Evolutionary conservation across 2,797 vertebrate species (phyloP).

Genomic region (Chelon labrosus): DNA sequence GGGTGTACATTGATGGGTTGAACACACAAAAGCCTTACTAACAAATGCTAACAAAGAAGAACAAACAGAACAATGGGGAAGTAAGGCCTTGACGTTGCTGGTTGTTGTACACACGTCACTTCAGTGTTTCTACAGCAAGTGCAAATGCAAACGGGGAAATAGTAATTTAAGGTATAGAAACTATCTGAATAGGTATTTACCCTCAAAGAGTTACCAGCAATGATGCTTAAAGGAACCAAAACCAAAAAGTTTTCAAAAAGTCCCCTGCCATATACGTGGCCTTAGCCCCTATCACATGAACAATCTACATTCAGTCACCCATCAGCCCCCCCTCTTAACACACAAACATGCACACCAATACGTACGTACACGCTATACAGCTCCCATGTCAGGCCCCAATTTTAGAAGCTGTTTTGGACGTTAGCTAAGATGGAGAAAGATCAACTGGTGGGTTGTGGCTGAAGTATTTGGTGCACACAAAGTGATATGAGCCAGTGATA

Average conservation of each 20-base stretch:
- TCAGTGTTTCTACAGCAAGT: too few species aligned
- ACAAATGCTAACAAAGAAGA: too few species aligned
- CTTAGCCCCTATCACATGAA: constrained; percentile 7
- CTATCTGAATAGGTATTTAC: too few species aligned
- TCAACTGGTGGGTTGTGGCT: not conserved
- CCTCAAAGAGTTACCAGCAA: not conserved
- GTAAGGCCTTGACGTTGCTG: too few species aligned
- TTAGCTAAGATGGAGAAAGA: constrained; percentile 18
- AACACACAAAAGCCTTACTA: too few species aligned
- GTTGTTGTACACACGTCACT: too few species aligned
- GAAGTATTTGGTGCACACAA: not conserved
- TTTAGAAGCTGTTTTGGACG: constrained; percentile 32
- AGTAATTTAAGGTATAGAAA: too few species aligned
- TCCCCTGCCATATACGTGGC: too few species aligned
- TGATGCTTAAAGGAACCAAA: not conserved
- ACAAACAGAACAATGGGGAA: too few species aligned
- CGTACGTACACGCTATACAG: constrained; percentile 1
- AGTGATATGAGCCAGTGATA: constrained; percentile 26
- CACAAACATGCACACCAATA: constrained; percentile 6
- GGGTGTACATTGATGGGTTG: too few species aligned
- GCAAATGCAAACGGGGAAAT: too few species aligned
- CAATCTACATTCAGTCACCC: constrained; percentile 8
- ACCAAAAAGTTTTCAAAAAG: too few species aligned
- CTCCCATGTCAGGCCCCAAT: constrained; percentile 20
- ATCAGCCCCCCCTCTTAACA: not conserved